These are phyloP conservation scores for Liparis tanakae DNA, from an alignment of 2,797 vertebrate species.

Conservation along the genomic window DNA sequence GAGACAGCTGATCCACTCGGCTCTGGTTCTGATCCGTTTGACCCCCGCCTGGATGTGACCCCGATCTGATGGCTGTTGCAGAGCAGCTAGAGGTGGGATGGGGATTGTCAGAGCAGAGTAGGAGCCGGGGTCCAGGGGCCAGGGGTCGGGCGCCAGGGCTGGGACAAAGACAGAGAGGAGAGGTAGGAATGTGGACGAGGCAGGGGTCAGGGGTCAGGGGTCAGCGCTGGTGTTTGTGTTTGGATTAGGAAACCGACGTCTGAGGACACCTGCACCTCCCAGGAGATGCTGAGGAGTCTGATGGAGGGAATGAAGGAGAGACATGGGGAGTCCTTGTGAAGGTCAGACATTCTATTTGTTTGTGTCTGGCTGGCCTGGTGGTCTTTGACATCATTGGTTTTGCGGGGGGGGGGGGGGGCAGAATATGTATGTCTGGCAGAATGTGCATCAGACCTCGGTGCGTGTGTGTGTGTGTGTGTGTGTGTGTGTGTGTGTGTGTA, in stretches of 20 bases:
- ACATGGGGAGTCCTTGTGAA: constrained; percentile 3
- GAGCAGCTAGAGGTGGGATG: constrained; percentile 13
- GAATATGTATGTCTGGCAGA: constrained; percentile 21
- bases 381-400: constrained; percentile 41
- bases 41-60: constrained; percentile 63
- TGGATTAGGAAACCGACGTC: constrained; percentile 28
- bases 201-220: background rate
- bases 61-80: constrained; percentile 53
- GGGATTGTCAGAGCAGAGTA: constrained; percentile 10
- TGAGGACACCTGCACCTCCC: constrained; percentile 1
- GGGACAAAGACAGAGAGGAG: constrained; percentile 10
- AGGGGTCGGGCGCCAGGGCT: constrained; percentile 15
- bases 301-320: background rate
- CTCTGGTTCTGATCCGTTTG: constrained; percentile 63
- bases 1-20: constrained; percentile 67
- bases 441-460: constrained; percentile 20
- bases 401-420: background rate
- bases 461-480: too few relatives aligned
- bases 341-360: constrained; percentile 33
- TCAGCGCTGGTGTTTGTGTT: background rate
- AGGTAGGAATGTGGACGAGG: constrained; percentile 27
- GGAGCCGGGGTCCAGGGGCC: constrained; percentile 26
- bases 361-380: constrained; percentile 54
- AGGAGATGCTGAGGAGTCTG: background rate
- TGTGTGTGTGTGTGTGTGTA: too few relatives aligned